phyloP scores from a whole-genome alignment of 30 jellyfish, hydroid and myxozoan genomes.

The Cassiopea xamachana region DNA sequence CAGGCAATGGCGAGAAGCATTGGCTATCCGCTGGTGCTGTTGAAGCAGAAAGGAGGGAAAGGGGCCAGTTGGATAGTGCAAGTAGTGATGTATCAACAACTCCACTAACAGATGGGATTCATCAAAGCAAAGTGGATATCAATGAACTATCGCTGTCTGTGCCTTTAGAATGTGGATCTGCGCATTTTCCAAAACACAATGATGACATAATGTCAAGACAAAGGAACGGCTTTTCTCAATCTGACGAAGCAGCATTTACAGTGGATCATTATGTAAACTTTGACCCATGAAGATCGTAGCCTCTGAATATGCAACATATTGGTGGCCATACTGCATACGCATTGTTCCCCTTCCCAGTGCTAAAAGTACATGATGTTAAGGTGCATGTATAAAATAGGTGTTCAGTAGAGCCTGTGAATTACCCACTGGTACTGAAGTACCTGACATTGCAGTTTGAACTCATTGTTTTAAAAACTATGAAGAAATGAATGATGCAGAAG shows the following conservation, averaged over 20 bases:
- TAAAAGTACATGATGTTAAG: too few species aligned
- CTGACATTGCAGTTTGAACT: too few species aligned
- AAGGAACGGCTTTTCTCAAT: not conserved
- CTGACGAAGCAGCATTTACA: conserved; percentile 8
- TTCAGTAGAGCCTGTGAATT: too few species aligned
- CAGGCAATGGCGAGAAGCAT: not conserved
- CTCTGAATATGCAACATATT: not conserved
- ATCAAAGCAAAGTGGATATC: not conserved
- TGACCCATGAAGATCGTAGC: not conserved
- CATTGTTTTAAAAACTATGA: too few species aligned
- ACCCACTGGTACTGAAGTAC: too few species aligned
- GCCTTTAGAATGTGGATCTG: not conserved
- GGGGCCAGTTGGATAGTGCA: conserved; percentile 8
- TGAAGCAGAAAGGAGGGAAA: not conserved
- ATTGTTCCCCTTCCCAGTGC: too few species aligned
- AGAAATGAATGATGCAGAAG: too few species aligned
- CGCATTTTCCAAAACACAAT: not conserved
- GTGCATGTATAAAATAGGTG: too few species aligned
- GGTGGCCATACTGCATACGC: too few species aligned
- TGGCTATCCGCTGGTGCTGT: not conserved
- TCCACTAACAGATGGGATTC: conserved; percentile 27
- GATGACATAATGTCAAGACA: not conserved
- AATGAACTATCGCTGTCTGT: not conserved
- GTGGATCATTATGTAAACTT: conserved; percentile 14
- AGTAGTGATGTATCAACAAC: conserved; percentile 45